Evolutionary conservation across 2,113 vertebrate genomes (phyloP).

Genomic region (Cariama cristata): DNA sequence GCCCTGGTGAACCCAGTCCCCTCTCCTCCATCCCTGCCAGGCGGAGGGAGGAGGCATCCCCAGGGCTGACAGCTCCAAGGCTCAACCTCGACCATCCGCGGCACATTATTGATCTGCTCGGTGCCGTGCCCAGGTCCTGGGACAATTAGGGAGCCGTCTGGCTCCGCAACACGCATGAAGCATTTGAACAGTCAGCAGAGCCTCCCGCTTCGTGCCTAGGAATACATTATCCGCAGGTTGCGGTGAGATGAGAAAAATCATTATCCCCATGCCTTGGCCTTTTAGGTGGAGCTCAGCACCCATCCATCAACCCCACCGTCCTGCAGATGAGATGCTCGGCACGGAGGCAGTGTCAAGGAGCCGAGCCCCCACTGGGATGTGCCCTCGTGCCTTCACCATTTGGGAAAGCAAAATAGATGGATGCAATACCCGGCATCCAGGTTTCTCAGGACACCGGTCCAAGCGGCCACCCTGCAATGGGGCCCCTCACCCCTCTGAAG

Average conservation of each 20-base stretch:
- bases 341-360: background rate
- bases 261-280: background rate
- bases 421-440: fast-evolving
- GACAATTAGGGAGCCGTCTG: background rate
- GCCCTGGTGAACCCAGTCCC: background rate
- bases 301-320: background rate
- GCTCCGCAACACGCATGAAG: background rate
- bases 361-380: fast-evolving
- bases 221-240: slow-evolving; percentile 41
- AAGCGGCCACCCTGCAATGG: background rate
- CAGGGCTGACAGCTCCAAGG: background rate
- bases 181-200: background rate
- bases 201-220: background rate
- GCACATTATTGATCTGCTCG: fast-evolving
- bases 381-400: fast-evolving
- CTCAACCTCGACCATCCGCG: background rate
- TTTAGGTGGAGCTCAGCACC: background rate
- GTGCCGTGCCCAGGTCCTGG: background rate
- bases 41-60: no score
- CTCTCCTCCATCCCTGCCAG: background rate
- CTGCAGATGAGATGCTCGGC: background rate
- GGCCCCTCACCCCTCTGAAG: fast-evolving
- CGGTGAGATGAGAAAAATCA: background rate
- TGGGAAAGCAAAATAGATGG: fast-evolving
- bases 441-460: fast-evolving